Percentiles rank a stretch among this genome's conserved stretches.
phyloP scores from a whole-genome alignment of 2,113 vertebrate genomes.

The Dipodomys spectabilis region DNA sequence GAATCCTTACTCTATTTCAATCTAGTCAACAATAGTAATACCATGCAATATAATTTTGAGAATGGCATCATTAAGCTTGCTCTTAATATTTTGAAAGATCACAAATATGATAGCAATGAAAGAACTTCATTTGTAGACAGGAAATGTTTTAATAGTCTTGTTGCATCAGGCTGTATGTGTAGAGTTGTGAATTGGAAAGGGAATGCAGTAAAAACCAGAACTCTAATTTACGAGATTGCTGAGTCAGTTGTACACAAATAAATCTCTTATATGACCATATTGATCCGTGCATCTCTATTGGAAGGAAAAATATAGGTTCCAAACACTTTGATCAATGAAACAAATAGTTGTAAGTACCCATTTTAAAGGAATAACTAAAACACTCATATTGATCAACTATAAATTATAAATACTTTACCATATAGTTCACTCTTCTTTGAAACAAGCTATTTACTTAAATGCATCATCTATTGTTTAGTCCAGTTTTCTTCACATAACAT shows the following conservation, averaged over 20 bases:
- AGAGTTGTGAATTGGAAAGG: slow-evolving; percentile 12
- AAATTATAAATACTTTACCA: not conserved
- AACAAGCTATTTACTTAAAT: not conserved
- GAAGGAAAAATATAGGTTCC: slow-evolving; percentile 50
- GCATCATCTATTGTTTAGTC: not conserved
- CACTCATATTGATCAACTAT: slow-evolving; percentile 13
- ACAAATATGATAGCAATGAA: slow-evolving; percentile 25
- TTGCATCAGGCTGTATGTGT: not conserved
- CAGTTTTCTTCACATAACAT: slow-evolving; percentile 26
- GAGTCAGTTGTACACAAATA: slow-evolving; percentile 55
- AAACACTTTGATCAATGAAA: slow-evolving; percentile 52
- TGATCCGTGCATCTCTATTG: slow-evolving; percentile 49
- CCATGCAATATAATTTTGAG: not conserved
- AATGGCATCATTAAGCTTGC: slow-evolving; percentile 19
- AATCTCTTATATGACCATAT: slow-evolving; percentile 61
- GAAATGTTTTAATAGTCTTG: not conserved
- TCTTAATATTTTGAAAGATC: slow-evolving; percentile 57
- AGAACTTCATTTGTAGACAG: slow-evolving; percentile 21
- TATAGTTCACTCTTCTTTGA: not conserved
- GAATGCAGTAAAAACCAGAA: slow-evolving; percentile 46
- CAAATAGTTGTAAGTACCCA: not conserved
- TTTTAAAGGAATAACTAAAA: not conserved
- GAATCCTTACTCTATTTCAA: not conserved
- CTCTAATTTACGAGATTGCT: slow-evolving; percentile 38
- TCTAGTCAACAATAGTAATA: not conserved